These are phyloP conservation scores for Coelopa frigida DNA, from an alignment of 1,140 invertebrate species.

Conservation along the genomic window DNA sequence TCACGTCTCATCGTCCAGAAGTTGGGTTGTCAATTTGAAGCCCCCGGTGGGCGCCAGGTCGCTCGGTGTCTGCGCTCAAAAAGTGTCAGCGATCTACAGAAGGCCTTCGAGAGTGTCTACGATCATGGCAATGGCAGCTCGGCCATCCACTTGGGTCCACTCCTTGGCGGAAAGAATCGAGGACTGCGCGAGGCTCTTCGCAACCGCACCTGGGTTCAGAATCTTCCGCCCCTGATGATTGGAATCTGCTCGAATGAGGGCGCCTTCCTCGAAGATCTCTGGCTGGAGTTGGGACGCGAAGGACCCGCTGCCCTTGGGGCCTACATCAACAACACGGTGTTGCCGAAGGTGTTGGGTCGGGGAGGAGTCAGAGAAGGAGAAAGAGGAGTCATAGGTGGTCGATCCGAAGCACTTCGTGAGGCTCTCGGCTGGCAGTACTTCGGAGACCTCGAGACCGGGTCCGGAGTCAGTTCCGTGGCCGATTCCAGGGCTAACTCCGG, in stretches of 20 bases:
- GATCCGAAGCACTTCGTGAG: constrained; percentile 35
- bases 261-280: constrained; percentile 49
- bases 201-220: constrained; percentile 25
- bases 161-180: constrained; percentile 50
- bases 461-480: too few species aligned
- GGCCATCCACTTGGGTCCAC: constrained; percentile 50
- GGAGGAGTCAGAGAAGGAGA: constrained; percentile 25
- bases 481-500: too few species aligned
- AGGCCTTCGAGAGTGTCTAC: constrained; percentile 53
- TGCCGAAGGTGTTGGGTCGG: constrained; percentile 47
- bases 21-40: constrained; percentile 48
- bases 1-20: constrained; percentile 52
- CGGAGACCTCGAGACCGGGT: too few species aligned
- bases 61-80: constrained; percentile 57
- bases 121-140: constrained; percentile 52
- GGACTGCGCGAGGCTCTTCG: constrained; percentile 51
- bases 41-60: constrained; percentile 29
- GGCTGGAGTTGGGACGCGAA: constrained; percentile 48
- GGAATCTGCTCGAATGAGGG: constrained; percentile 55
- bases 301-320: constrained; percentile 45
- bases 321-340: constrained; percentile 47
- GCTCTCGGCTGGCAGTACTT: constrained; percentile 51
- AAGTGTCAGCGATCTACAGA: constrained; percentile 48
- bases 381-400: constrained; percentile 23
- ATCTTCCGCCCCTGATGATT: constrained; percentile 50